Evolutionary conservation across 2,113 vertebrate genomes (phyloP).

Genomic region (Mastomys coucha): DNA sequence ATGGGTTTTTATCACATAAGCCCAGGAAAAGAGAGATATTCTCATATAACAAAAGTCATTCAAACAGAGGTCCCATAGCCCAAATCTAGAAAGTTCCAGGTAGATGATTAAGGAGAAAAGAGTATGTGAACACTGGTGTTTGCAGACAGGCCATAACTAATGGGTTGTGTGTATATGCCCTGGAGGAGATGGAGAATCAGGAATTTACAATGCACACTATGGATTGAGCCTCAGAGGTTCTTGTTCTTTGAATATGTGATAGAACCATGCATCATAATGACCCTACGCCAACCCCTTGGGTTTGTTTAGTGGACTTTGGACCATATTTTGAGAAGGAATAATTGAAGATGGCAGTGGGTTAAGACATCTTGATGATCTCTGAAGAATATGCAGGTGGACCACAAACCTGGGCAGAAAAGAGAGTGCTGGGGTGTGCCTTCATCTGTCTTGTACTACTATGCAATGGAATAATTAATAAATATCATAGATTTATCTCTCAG

Average conservation of each 20-base stretch:
- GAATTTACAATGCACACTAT: not conserved
- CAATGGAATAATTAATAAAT: not conserved
- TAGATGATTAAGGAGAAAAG: not conserved
- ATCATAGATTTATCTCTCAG: not conserved
- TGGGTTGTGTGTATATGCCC: not conserved
- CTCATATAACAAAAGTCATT: not conserved
- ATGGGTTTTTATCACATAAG: not conserved
- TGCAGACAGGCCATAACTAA: not conserved
- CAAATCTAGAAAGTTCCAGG: constrained; percentile 8
- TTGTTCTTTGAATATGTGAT: not conserved
- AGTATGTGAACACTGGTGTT: not conserved
- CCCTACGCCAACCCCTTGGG: rapidly evolving
- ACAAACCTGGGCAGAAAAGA: not conserved
- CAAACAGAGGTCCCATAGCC: not conserved
- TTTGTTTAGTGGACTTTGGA: not conserved
- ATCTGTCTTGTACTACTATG: not conserved
- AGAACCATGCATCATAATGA: not conserved
- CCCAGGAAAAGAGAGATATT: not conserved
- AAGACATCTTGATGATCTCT: not conserved
- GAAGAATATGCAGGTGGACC: too few species aligned
- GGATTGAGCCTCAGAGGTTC: not conserved
- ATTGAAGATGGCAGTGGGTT: not conserved
- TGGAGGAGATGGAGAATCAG: rapidly evolving
- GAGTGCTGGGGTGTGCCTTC: not conserved
- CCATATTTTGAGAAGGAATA: not conserved